Conservation (phyloP, 2,113 vertebrate genomes). For the Daphoenositta chrysoptera region DNA sequence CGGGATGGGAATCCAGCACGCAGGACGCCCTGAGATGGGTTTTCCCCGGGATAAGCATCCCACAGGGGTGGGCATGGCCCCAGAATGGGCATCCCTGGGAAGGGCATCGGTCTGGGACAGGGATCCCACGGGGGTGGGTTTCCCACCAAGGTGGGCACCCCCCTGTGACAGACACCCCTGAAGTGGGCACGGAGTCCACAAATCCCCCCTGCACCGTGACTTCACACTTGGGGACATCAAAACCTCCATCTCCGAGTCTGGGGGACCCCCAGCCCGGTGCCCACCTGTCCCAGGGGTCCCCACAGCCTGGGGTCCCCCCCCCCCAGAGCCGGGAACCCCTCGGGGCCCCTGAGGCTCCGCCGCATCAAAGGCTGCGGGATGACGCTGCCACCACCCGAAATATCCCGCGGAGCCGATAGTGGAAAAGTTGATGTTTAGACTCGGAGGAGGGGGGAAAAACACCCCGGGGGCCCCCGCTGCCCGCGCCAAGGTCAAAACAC, state of each 20-base stretch:
- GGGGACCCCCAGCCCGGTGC: not conserved
- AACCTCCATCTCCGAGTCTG: accelerated
- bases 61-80: not conserved
- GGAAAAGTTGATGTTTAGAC: constrained; percentile 59
- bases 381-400: constrained; percentile 23
- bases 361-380: constrained; percentile 29
- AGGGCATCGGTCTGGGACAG: not conserved
- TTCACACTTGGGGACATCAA: accelerated
- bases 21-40: not conserved
- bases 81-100: not conserved
- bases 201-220: accelerated
- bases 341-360: not conserved
- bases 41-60: not conserved
- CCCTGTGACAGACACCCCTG: not conserved
- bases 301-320: not conserved
- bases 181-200: accelerated
- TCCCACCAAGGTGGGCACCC: not conserved
- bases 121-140: accelerated
- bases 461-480: not conserved
- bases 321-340: not conserved
- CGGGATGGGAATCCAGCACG: accelerated
- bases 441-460: not conserved
- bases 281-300: not conserved
- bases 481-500: constrained; percentile 24
- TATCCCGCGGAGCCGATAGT: constrained; percentile 12